Percentiles rank a stretch among this genome's conserved stretches.
phyloP scores from a whole-genome alignment of 1,140 invertebrate genomes.

The Parasteatoda tepidariorum region DNA sequence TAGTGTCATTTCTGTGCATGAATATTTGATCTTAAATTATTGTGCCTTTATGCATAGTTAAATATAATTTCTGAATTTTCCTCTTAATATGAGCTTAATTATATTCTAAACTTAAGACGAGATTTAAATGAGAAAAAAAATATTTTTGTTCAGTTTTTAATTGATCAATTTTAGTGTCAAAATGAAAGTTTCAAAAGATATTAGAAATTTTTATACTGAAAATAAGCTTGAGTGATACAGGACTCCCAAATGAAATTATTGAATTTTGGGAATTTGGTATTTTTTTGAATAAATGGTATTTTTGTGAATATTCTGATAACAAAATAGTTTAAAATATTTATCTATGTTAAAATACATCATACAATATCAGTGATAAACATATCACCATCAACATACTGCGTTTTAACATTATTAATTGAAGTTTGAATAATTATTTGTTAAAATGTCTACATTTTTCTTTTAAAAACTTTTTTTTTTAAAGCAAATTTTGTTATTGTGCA shows the following conservation, averaged over 20 bases:
- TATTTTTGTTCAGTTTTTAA: slow-evolving; percentile 25
- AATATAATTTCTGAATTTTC: slow-evolving; percentile 27
- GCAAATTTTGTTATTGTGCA: no score
- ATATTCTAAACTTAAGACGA: slow-evolving; percentile 38
- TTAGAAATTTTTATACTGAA: neutral
- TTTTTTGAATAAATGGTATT: no score
- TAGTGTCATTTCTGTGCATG: slow-evolving; percentile 3
- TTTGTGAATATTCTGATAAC: neutral
- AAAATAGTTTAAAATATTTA: neutral
- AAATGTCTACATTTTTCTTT: neutral
- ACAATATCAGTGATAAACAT: neutral
- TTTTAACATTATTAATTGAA: neutral
- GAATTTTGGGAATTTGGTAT: neutral
- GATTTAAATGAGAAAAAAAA: slow-evolving; percentile 1
- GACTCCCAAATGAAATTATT: neutral
- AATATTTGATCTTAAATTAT: slow-evolving; percentile 41
- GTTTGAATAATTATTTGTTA: neutral
- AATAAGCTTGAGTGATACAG: neutral
- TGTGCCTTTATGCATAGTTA: slow-evolving; percentile 60
- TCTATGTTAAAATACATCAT: neutral
- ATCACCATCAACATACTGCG: neutral
- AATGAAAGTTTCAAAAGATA: neutral
- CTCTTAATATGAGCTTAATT: slow-evolving; percentile 49
- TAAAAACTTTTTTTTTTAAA: neutral
- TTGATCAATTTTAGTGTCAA: neutral